Conservation (phyloP, 2,888 invertebrate genomes). For the Orthosia gracilis region DNA sequence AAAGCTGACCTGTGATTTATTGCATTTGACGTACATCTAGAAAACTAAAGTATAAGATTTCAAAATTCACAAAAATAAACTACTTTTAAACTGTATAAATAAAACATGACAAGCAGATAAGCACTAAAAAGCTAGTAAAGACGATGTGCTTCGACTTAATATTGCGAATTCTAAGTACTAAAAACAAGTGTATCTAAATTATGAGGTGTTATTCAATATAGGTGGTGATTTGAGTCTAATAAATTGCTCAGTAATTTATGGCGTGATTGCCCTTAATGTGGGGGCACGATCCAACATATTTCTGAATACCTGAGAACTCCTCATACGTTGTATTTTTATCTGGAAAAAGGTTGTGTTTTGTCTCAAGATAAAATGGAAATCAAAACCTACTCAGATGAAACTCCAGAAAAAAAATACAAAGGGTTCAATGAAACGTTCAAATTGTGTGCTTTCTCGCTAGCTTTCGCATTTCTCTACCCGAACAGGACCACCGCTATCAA, state of each 20-base stretch:
- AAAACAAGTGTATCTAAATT: conserved; percentile 56
- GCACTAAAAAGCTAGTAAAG: conserved; percentile 17
- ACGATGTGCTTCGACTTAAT: conserved; percentile 15
- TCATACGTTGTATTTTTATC: conserved; percentile 32
- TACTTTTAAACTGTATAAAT: not conserved
- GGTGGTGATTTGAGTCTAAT: conserved; percentile 61
- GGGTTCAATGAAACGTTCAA: conserved; percentile 78
- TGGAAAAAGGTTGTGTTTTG: not conserved
- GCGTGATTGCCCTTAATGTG: conserved; percentile 62
- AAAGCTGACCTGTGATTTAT: not conserved
- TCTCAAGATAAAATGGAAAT: conserved; percentile 56
- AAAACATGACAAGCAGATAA: conserved; percentile 8
- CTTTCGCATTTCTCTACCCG: conserved; percentile 79
- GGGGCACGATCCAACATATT: conserved; percentile 31
- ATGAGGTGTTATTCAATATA: conserved; percentile 56
- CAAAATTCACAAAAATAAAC: not conserved
- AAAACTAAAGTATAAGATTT: not conserved
- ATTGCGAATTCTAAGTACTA: conserved; percentile 33
- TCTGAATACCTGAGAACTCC: conserved; percentile 23
- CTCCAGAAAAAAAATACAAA: conserved; percentile 72
- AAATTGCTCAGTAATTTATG: conserved; percentile 69
- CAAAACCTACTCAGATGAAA: conserved; percentile 32
- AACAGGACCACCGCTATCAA: conserved; percentile 72
- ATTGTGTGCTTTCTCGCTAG: conserved; percentile 78
- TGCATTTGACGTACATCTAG: not conserved